Conservation (phyloP, 2,888 invertebrate genomes). For the Phanerotoma sp. region DNA sequence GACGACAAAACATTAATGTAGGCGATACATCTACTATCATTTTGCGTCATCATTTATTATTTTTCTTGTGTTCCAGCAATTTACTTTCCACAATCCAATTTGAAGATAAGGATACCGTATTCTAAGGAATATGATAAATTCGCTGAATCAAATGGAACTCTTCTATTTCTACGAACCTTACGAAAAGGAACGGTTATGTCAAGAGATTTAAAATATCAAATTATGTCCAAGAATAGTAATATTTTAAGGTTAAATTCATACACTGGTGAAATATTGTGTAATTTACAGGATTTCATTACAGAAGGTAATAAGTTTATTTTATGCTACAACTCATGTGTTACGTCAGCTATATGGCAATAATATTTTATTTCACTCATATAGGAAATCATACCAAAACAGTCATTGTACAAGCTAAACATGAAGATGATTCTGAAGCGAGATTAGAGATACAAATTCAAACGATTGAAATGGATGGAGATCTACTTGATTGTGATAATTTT, state of each 20-base stretch:
- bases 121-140: conserved; percentile 31
- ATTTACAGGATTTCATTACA: conserved; percentile 30
- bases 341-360: no score
- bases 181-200: conserved; percentile 43
- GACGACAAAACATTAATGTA: no score
- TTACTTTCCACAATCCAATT: conserved; percentile 53
- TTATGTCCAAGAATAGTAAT: conserved; percentile 37
- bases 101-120: conserved; percentile 47
- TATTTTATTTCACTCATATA: conserved; percentile 18
- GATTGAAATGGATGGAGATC: conserved; percentile 32
- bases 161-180: conserved; percentile 45
- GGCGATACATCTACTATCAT: no score
- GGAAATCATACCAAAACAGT: conserved; percentile 28
- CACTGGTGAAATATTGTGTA: no score
- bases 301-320: conserved; percentile 35
- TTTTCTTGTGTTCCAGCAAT: conserved; percentile 43
- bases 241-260: conserved; percentile 32
- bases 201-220: conserved; percentile 38
- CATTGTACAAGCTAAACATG: conserved; percentile 37
- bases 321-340: neutral
- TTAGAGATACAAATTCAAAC: conserved; percentile 46
- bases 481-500: conserved; percentile 41
- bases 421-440: conserved; percentile 39
- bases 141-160: conserved; percentile 33
- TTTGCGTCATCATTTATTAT: neutral